Percentiles rank a stretch among this genome's conserved stretches.
Conservation (phyloP, 2,113 vertebrate genomes). For the Aleadryas rufinucha region DNA sequence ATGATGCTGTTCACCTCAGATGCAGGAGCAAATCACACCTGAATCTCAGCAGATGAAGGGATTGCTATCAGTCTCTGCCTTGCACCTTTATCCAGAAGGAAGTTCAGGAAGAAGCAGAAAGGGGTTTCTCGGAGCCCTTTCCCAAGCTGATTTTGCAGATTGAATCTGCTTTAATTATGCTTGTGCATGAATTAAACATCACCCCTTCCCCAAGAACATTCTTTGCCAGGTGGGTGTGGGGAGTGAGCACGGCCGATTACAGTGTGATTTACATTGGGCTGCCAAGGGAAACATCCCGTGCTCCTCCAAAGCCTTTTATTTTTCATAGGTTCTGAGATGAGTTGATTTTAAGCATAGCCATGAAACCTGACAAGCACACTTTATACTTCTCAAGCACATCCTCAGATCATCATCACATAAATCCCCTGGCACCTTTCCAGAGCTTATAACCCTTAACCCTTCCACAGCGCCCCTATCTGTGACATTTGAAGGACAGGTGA, state of each 20-base stretch:
- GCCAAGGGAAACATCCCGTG: accelerated
- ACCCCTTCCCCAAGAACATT: neutral
- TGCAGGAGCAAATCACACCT: neutral
- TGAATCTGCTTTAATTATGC: neutral
- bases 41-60: neutral
- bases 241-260: accelerated
- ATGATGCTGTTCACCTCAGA: neutral
- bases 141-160: neutral
- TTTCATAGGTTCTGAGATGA: neutral
- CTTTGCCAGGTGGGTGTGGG: neutral
- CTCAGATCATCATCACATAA: neutral
- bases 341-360: neutral
- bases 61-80: neutral
- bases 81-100: neutral
- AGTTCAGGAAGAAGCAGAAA: neutral
- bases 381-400: neutral
- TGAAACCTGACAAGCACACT: neutral
- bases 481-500: neutral
- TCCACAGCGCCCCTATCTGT: accelerated
- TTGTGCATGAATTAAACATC: neutral
- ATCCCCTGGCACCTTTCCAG: neutral
- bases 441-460: neutral
- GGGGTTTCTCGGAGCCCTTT: accelerated
- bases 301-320: neutral
- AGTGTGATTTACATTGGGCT: accelerated